Evolutionary conservation across 2,113 vertebrate genomes (phyloP).

Genomic region (Trematomus loennbergii): DNA sequence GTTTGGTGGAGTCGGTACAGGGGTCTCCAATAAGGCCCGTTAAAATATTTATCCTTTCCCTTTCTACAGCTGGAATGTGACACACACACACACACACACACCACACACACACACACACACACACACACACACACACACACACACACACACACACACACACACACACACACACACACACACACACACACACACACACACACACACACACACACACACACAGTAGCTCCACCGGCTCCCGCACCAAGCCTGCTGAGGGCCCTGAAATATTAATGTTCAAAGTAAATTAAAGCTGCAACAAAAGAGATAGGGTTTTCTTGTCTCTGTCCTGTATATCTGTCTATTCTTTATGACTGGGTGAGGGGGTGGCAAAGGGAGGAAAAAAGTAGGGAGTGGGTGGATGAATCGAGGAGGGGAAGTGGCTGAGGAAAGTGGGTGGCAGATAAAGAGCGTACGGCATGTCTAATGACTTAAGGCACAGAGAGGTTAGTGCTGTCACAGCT

Average conservation of each 20-base stretch:
- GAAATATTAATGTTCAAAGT: slow-evolving; percentile 85
- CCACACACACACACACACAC: too few species aligned
- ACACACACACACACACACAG: slow-evolving; percentile 64
- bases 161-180: slow-evolving; percentile 57
- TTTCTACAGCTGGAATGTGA: slow-evolving; percentile 73
- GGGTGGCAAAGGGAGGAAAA: slow-evolving; percentile 42
- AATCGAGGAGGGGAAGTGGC: slow-evolving; percentile 33
- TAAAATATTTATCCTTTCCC: slow-evolving; percentile 85
- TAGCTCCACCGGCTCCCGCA: slow-evolving; percentile 70
- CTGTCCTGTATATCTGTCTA: slow-evolving; percentile 79
- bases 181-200: slow-evolving; percentile 57
- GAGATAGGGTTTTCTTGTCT: slow-evolving; percentile 74
- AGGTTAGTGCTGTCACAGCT: slow-evolving; percentile 23
- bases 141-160: slow-evolving; percentile 64
- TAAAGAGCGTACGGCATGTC: slow-evolving; percentile 48
- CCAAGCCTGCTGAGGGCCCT: slow-evolving; percentile 79
- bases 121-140: slow-evolving; percentile 53
- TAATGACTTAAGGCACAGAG: slow-evolving; percentile 58
- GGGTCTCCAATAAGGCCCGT: slow-evolving; percentile 82
- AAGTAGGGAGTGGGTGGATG: slow-evolving; percentile 48
- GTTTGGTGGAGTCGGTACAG: slow-evolving; percentile 73
- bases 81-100: slow-evolving; percentile 55
- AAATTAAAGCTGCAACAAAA: slow-evolving; percentile 84
- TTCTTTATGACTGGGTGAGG: slow-evolving; percentile 72
- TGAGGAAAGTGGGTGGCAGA: slow-evolving; percentile 55